These are phyloP conservation scores for Bovichtus diacanthus DNA, from an alignment of 2,797 vertebrate species.

Conservation along the genomic window DNA sequence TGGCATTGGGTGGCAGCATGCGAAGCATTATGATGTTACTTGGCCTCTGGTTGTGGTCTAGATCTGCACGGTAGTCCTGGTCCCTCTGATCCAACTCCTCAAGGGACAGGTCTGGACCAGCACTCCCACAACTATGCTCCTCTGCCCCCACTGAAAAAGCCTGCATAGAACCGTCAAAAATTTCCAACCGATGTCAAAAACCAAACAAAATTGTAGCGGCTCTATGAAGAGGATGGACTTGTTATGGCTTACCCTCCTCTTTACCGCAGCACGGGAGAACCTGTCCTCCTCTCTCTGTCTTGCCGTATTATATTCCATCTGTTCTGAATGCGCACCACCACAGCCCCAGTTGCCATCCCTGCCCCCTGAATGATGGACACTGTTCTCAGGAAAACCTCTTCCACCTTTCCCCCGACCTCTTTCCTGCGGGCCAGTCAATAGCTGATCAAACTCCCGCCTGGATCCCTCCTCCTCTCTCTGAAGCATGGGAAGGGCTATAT, in stretches of 20 bases:
- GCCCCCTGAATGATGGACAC: constrained; percentile 56
- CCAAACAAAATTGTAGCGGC: neutral
- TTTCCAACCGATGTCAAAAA: neutral
- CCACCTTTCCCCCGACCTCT: constrained; percentile 63
- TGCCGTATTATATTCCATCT: constrained; percentile 64
- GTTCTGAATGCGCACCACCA: constrained; percentile 56
- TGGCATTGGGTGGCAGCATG: constrained; percentile 92
- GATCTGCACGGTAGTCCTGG: constrained; percentile 92
- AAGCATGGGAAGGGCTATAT: constrained; percentile 50
- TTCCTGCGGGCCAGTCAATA: constrained; percentile 64
- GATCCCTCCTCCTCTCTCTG: constrained; percentile 73
- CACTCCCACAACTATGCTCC: constrained; percentile 58
- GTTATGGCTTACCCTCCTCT: constrained; percentile 75
- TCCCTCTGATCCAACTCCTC: constrained; percentile 89
- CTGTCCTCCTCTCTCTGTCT: constrained; percentile 77
- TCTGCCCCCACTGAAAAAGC: constrained; percentile 66
- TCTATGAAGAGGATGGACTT: neutral
- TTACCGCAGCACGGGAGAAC: constrained; percentile 66
- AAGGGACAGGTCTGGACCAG: constrained; percentile 61
- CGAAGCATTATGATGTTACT: constrained; percentile 96
- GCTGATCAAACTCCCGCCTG: constrained; percentile 72
- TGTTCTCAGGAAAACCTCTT: constrained; percentile 73
- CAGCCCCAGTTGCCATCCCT: constrained; percentile 66
- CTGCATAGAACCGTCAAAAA: constrained; percentile 51
- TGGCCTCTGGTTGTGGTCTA: constrained; percentile 88